Conservation (phyloP, 2,888 invertebrate genomes). For the Agonopterix arenella region DNA sequence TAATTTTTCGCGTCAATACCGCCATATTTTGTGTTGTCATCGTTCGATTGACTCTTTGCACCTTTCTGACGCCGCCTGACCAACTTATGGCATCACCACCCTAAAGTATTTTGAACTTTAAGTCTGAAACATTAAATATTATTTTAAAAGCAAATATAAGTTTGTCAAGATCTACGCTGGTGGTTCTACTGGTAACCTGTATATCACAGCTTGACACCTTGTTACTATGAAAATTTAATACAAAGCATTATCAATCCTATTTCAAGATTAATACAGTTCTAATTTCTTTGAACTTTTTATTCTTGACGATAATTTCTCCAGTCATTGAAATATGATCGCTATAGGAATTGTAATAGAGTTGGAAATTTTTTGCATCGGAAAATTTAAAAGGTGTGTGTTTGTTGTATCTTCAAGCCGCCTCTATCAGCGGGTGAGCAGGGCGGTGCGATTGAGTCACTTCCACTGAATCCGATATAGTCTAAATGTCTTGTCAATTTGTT, state of each 20-base stretch:
- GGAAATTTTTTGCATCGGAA: background rate
- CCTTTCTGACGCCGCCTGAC: slow-evolving; percentile 22
- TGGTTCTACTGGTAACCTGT: slow-evolving; percentile 53
- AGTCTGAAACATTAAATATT: slow-evolving; percentile 15
- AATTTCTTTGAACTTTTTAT: background rate
- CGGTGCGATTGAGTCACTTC: slow-evolving; percentile 58
- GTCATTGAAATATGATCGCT: background rate
- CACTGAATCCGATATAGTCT: slow-evolving; percentile 37
- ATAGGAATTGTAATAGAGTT: background rate
- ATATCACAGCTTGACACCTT: slow-evolving; percentile 58
- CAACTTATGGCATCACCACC: slow-evolving; percentile 9
- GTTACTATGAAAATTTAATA: slow-evolving; percentile 15
- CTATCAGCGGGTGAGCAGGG: slow-evolving; percentile 41
- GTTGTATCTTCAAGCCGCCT: slow-evolving; percentile 14
- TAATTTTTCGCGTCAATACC: slow-evolving; percentile 5
- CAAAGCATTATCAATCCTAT: background rate
- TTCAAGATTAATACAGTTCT: background rate
- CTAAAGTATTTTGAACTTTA: slow-evolving; percentile 14
- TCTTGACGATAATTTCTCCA: too few relatives aligned
- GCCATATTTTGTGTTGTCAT: slow-evolving; percentile 42
- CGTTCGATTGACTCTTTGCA: slow-evolving; percentile 37
- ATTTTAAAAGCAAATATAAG: slow-evolving; percentile 6
- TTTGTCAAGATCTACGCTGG: slow-evolving; percentile 30
- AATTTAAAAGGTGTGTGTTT: background rate
- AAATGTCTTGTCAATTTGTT: slow-evolving; percentile 39